phyloP scores from a whole-genome alignment of 92 coral and sea anemone genomes.

The Meandrina meandrites region DNA sequence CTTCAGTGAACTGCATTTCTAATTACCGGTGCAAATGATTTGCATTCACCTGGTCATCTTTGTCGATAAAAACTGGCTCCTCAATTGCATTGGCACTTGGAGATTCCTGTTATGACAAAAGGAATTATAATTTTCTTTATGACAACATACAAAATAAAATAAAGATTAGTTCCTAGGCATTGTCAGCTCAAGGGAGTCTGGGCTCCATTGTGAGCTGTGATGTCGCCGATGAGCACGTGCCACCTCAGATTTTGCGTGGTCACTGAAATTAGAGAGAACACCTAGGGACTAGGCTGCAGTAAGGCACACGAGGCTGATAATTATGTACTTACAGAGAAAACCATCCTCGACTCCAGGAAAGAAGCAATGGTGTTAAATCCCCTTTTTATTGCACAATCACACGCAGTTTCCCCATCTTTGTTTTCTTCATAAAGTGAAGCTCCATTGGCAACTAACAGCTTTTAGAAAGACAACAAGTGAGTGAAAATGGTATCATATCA shows the following conservation, averaged over 20 bases:
- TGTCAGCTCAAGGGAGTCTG: too few species aligned
- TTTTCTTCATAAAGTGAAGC: slow-evolving; percentile 94
- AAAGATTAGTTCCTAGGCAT: too few species aligned
- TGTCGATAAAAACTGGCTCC: slow-evolving; percentile 53
- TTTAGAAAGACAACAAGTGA: background rate
- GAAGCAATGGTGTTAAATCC: slow-evolving; percentile 87
- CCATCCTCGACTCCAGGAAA: slow-evolving; percentile 96
- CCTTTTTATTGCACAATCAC: slow-evolving; percentile 93
- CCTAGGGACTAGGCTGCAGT: too few species aligned
- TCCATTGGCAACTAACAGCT: slow-evolving; percentile 87
- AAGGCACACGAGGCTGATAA: background rate
- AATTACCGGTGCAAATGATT: too few species aligned
- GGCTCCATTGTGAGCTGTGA: too few species aligned
- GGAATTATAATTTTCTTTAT: background rate
- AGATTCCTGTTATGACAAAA: slow-evolving; percentile 17
- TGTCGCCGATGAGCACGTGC: too few species aligned
- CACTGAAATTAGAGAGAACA: too few species aligned
- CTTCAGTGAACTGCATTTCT: too few species aligned
- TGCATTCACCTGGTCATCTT: slow-evolving; percentile 50
- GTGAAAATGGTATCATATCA: background rate
- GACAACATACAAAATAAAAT: too few species aligned
- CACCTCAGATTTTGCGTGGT: too few species aligned
- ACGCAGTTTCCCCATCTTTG: slow-evolving; percentile 84
- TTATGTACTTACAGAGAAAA: slow-evolving; percentile 86
- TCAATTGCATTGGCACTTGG: slow-evolving; percentile 46